Base-by-base conservation (phyloP, 53 echinoderm and acorn worm species). In the Henricia sp. region DNA sequence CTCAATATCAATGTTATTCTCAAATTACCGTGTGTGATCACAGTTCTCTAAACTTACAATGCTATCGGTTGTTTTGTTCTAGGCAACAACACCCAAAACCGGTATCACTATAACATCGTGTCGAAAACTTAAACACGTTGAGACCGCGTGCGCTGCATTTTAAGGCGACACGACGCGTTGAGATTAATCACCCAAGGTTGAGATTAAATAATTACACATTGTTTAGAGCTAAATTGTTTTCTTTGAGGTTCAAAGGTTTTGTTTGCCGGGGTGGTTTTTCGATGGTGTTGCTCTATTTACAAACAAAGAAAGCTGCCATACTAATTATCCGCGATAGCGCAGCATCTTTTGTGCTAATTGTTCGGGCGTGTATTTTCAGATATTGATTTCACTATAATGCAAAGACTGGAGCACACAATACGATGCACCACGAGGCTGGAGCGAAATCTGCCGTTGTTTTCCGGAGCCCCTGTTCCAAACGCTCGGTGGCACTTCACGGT, bases 1-100 rank as follows among this genome's bases (percentile, higher is more conserved):
- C 52, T 48, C 21, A 24, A 50, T 51, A 19, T 52, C 62, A 60
- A 30, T 24, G 21, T 72, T 19, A 50, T 21, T 72, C 72, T 72
- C 17, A 11, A 23, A 72, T 72, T 51, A 51, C 72, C 2, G 43
- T 21, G 12, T 41, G 1, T 8, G 27, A 48, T 48, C 48, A 48
- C 9, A 16, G 9, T 48, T n/a, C n/a, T n/a, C n/a, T n/a, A n/a
- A n/a, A n/a, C n/a, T n/a, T n/a, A n/a, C n/a, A n/a, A n/a, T n/a
- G n/a, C n/a, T n/a, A n/a, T n/a, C n/a, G n/a, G n/a, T n/a, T n/a
- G n/a, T n/a, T n/a, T n/a, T n/a, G n/a, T n/a, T n/a, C n/a, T n/a
- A n/a, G n/a, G n/a, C n/a, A n/a, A n/a, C n/a, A n/a, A n/a, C n/a
- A n/a, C n/a, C n/a, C n/a, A n/a, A n/a, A n/a, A n/a, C n/a, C n/a